phyloP scores from a whole-genome alignment of 35 echinoderm and acorn worm species.

The Ophiothrix spiculata region DNA sequence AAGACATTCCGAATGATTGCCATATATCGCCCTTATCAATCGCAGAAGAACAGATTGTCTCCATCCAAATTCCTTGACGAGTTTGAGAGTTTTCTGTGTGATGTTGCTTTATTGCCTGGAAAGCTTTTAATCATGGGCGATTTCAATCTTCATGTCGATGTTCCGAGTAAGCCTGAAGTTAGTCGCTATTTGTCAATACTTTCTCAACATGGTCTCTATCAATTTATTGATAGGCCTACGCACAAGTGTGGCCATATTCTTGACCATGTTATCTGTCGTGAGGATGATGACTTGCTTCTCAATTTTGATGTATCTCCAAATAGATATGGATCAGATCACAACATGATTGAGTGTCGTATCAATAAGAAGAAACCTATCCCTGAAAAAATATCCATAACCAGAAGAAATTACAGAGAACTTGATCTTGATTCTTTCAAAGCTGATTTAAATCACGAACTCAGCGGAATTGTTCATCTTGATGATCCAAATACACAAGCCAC shows the following conservation, averaged over 20 bases:
- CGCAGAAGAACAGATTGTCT: conserved; percentile 12
- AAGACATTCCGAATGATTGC: not conserved
- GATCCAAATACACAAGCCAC: not conserved
- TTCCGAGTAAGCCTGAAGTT: not conserved
- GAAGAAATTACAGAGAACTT: not conserved
- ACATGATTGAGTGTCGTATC: not conserved
- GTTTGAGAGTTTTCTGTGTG: conserved; percentile 20
- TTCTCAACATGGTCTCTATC: not conserved
- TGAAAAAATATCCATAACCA: not conserved
- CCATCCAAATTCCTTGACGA: not conserved
- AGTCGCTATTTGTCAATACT: not conserved
- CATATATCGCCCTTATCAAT: conserved; percentile 38
- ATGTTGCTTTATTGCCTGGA: not conserved
- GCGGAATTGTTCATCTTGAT: not conserved
- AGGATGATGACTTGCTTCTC: not conserved
- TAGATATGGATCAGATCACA: not conserved
- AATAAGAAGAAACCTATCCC: not conserved
- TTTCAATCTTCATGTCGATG: not conserved
- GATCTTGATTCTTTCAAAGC: not conserved
- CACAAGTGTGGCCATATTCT: not conserved
- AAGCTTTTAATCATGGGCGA: conserved; percentile 28
- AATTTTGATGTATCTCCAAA: not conserved
- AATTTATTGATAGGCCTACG: not conserved
- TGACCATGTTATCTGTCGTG: not conserved
- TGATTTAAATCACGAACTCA: not conserved